Evolutionary conservation across 2,113 vertebrate genomes (phyloP).

Genomic region (Marmota monax): DNA sequence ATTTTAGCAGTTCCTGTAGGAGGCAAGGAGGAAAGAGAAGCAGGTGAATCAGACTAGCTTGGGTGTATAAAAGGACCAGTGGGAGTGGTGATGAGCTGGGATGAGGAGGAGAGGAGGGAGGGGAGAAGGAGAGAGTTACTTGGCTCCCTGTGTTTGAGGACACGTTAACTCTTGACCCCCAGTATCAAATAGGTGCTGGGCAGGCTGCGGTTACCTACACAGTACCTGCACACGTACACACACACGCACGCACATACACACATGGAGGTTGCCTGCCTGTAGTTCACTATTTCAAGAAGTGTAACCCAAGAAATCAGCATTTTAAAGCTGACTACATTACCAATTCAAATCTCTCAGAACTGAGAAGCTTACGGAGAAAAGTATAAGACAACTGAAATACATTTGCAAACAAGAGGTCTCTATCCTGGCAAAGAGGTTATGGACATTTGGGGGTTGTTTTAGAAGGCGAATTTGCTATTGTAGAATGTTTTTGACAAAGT

Average conservation of each 20-base stretch:
- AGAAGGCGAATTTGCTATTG: background rate
- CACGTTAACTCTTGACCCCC: constrained; percentile 51
- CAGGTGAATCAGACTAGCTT: constrained; percentile 74
- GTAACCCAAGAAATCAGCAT: background rate
- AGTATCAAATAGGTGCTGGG: background rate
- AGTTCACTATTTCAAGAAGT: background rate
- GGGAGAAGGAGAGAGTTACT: constrained; percentile 5
- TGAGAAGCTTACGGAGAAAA: constrained; percentile 18
- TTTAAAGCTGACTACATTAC: background rate
- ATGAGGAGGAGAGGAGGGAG: constrained; percentile 27
- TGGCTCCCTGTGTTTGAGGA: background rate
- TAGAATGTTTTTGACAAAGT: constrained; percentile 41
- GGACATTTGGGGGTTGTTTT: background rate
- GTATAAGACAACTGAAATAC: background rate
- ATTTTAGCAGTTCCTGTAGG: constrained; percentile 81
- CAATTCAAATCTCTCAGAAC: constrained; percentile 45
- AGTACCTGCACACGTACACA: background rate
- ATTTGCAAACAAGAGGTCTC: constrained; percentile 49
- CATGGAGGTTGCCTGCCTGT: background rate
- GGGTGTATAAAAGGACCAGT: constrained; percentile 63
- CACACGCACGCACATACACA: background rate
- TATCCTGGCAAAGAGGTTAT: background rate
- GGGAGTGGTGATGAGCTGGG: constrained; percentile 60
- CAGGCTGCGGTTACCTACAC: background rate
- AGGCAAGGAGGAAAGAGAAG: constrained; percentile 68